Base-by-base conservation (phyloP, 2,888 invertebrate species). In the Orthosia gothica region DNA sequence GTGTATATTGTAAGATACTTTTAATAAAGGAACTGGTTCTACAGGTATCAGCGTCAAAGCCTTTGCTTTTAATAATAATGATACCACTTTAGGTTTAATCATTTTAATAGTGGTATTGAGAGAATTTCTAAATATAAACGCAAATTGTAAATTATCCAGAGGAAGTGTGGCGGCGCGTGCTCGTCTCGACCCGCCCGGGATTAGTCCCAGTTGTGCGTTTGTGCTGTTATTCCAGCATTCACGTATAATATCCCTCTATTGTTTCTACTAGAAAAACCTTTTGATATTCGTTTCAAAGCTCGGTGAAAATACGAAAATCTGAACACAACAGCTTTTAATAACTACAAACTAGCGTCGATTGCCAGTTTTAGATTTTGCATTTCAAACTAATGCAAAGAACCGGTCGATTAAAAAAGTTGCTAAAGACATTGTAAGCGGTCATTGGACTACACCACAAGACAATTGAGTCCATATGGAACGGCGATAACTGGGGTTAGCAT, bases 201-300 rank as follows among this genome's bases (percentile, higher is more conserved):
- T 95, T 95, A 96, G 87, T 91, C 88, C 87, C 90, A 90, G 91
- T 93, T 90, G 92, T 92, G 92, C 93, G 94, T 93, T 94, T 93
- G 93, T 91, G 88, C 89, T 92, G 91, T 91, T 92, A 91, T 93
- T 90, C 87, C 88, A 89, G 86, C 87, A 89, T 91, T 90, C 87
- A 88, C 87, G 89, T 92, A 90, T 91, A 91, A 90, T 92, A 92
- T 92, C 88, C 88, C 84, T 88, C 87, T 92, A 92, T 93, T 92
- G 91, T 93, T 93, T 89, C 89, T 88, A 86, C 85, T 90, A 87
- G 87, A 83, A 90, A 91, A 93, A 89, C 83, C 83, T 90, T 91
- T 90, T 89, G 82, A 87, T 90, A 89, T 93, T 88, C 78, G 73
- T 78, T 74, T 78, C 68, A 85, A 87, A 85, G 87, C 85, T 78